These are phyloP conservation scores for Phalangium opilio DNA, from an alignment of 2,888 invertebrate species.

Conservation along the genomic window DNA sequence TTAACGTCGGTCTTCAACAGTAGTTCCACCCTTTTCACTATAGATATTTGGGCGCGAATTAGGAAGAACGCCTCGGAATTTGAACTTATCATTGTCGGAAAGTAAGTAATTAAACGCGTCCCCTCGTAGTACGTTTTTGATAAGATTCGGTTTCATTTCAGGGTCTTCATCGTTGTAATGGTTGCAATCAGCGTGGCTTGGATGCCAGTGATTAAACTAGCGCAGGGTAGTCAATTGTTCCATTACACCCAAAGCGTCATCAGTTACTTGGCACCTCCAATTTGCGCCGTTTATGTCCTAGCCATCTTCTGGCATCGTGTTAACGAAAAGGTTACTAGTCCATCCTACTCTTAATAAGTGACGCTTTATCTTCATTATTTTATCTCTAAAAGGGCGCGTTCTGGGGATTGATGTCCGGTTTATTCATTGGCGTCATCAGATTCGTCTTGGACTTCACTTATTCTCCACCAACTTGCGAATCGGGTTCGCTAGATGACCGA, in stretches of 20 bases:
- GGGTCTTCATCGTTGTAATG: constrained; percentile 25
- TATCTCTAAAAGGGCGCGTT: constrained; percentile 44
- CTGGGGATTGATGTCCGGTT: constrained; percentile 39
- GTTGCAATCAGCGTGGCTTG: constrained; percentile 26
- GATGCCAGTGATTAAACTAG: constrained; percentile 37
- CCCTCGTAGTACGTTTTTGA: background rate
- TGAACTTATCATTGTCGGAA: constrained; percentile 35
- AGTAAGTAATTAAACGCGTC: constrained; percentile 21
- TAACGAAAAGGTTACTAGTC: constrained; percentile 39
- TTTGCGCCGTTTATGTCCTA: constrained; percentile 37
- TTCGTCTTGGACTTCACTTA: constrained; percentile 39
- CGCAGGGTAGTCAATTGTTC: constrained; percentile 36
- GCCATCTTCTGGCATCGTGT: constrained; percentile 36
- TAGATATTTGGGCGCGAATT: constrained; percentile 34
- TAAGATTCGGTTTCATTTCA: no score
- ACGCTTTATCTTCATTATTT: no score
- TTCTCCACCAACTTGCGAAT: constrained; percentile 32
- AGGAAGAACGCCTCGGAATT: constrained; percentile 28
- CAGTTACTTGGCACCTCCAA: constrained; percentile 37
- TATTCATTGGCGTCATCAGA: constrained; percentile 29
- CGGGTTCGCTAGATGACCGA: constrained; percentile 23
- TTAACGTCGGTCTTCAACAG: constrained; percentile 38
- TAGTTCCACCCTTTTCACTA: constrained; percentile 35
- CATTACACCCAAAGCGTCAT: constrained; percentile 39
- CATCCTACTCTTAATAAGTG: no score